Evolutionary conservation across 2,113 vertebrate species (phyloP).

Genomic region (Acinonyx jubatus): DNA sequence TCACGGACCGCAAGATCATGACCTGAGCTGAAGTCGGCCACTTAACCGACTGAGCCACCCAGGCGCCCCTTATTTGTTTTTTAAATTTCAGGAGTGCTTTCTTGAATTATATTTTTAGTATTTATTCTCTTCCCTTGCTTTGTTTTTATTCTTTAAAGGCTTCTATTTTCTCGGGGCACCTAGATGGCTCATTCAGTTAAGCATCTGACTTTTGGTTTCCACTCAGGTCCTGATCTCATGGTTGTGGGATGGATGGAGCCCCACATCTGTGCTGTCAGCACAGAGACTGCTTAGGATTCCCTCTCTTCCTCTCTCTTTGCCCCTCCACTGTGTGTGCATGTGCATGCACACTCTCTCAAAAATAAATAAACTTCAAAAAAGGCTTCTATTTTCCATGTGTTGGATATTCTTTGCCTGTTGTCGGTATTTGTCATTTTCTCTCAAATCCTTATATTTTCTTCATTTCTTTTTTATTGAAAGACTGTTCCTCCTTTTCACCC

Average conservation of each 20-base stretch:
- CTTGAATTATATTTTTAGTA: not conserved
- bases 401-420: not conserved
- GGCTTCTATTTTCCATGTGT: not conserved
- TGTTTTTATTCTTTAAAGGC: not conserved
- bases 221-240: too few species aligned
- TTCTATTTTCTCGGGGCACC: not conserved
- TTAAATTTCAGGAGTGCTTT: not conserved
- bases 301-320: too few species aligned
- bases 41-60: too few species aligned
- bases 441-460: slow-evolving; percentile 12
- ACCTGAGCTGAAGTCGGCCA: too few species aligned
- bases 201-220: too few species aligned
- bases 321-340: too few species aligned
- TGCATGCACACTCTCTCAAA: too few species aligned
- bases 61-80: not conserved
- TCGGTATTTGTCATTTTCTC: not conserved
- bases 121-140: not conserved
- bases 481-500: not conserved
- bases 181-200: too few species aligned
- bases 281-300: too few species aligned
- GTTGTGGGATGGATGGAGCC: too few species aligned
- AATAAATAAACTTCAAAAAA: not conserved
- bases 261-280: too few species aligned
- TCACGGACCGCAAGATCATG: too few species aligned
- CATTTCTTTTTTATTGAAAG: slow-evolving; percentile 7